phyloP scores from a whole-genome alignment of 2,888 invertebrate genomes.

The Athetis lepigone region DNA sequence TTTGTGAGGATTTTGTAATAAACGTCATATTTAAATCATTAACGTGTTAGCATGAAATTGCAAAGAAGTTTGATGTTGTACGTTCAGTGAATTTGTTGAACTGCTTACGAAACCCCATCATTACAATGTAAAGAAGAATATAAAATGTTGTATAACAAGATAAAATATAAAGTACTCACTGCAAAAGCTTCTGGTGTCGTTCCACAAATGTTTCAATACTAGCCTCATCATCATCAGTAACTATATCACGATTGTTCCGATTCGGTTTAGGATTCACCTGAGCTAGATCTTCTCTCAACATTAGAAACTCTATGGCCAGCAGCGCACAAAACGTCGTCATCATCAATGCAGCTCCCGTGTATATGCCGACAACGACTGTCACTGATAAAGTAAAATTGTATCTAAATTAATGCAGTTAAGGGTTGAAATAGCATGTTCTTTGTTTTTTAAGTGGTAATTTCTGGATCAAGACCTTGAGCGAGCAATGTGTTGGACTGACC shows the following conservation, averaged over 20 bases:
- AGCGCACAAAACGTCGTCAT: conserved; percentile 71
- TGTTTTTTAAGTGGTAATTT: too few species aligned
- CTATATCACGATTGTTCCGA: not conserved
- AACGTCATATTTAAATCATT: too few species aligned
- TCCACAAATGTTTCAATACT: conserved; percentile 67
- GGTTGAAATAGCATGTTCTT: too few species aligned
- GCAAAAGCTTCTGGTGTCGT: conserved; percentile 75
- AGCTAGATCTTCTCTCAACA: conserved; percentile 73
- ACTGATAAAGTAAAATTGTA: conserved; percentile 70
- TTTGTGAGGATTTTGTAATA: too few species aligned
- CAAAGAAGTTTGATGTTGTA: too few species aligned
- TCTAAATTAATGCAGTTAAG: too few species aligned
- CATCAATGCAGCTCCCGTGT: conserved; percentile 69
- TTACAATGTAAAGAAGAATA: too few species aligned
- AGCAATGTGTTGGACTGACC: too few species aligned
- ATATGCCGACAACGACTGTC: conserved; percentile 59
- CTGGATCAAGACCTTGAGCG: not conserved
- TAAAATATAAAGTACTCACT: conserved; percentile 61
- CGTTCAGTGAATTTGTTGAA: too few species aligned
- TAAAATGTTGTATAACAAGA: too few species aligned
- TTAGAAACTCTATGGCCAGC: conserved; percentile 70
- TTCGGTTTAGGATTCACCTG: conserved; percentile 52
- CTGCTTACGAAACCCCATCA: too few species aligned
- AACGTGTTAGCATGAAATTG: too few species aligned
- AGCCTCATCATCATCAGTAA: conserved; percentile 8